Percentiles rank a stretch among this genome's conserved stretches.
These are phyloP conservation scores for Tenthredo scrophulariae DNA, from an alignment of 2,888 invertebrate species.

Conservation along the genomic window DNA sequence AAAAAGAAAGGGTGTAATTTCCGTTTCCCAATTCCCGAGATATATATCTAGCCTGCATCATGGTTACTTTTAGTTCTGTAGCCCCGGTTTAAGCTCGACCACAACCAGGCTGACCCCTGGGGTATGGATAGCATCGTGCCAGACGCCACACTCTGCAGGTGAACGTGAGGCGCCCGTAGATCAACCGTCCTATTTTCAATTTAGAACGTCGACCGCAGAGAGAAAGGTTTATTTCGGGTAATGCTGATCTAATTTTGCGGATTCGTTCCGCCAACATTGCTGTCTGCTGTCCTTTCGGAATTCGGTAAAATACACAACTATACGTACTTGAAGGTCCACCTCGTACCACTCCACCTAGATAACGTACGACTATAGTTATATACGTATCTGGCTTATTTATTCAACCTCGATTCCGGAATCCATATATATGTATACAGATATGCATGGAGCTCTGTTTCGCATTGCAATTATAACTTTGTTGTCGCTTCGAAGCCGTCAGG, in stretches of 20 bases:
- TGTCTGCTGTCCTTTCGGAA: conserved; percentile 7
- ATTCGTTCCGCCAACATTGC: conserved; percentile 36
- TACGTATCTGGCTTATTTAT: conserved; percentile 24
- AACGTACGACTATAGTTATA: conserved; percentile 7
- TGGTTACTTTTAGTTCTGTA: conserved; percentile 24
- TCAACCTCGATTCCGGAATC: conserved; percentile 12
- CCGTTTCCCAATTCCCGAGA: neutral
- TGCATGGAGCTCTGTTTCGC: neutral
- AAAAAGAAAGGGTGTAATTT: conserved; percentile 9
- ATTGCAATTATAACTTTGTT: conserved; percentile 22
- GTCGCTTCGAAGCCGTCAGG: neutral
- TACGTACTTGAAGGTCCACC: neutral
- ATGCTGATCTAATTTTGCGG: conserved; percentile 44
- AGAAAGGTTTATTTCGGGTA: conserved; percentile 41
- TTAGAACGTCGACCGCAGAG: conserved; percentile 27
- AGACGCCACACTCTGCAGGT: conserved; percentile 37
- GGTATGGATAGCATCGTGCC: conserved; percentile 43
- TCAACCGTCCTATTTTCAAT: conserved; percentile 49
- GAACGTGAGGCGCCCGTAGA: conserved; percentile 44
- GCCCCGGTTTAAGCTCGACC: conserved; percentile 21
- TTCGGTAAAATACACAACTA: conserved; percentile 12
- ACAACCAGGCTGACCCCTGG: conserved; percentile 23
- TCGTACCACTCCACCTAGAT: neutral
- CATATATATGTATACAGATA: neutral
- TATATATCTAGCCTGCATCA: conserved; percentile 12